Conservation (phyloP, 2,888 invertebrate genomes). For the Eupithecia pulchellata region DNA sequence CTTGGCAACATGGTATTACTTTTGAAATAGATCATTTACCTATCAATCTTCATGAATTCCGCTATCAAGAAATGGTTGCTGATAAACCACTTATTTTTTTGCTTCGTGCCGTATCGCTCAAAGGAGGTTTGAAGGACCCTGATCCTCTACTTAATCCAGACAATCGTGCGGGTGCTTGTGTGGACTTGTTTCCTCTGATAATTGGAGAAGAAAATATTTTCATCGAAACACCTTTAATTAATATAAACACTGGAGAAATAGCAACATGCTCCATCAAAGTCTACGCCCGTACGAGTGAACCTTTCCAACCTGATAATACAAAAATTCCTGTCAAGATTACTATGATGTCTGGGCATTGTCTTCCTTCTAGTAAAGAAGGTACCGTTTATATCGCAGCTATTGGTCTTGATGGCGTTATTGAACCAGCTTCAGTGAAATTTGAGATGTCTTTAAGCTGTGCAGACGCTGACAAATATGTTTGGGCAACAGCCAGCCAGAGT, state of each 20-base stretch:
- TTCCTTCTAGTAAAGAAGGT: constrained; percentile 68
- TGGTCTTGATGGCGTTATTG: constrained; percentile 60
- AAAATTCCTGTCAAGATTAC: constrained; percentile 65
- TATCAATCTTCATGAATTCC: constrained; percentile 61
- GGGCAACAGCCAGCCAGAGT: constrained; percentile 65
- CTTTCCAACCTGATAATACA: constrained; percentile 42
- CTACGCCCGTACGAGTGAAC: constrained; percentile 50
- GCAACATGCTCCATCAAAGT: constrained; percentile 60
- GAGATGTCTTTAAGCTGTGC: constrained; percentile 64
- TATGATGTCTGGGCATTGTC: constrained; percentile 73
- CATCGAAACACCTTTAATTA: constrained; percentile 55
- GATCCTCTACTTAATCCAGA: constrained; percentile 68
- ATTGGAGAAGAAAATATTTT: constrained; percentile 67
- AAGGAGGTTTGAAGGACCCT: constrained; percentile 60
- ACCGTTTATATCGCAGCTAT: constrained; percentile 70
- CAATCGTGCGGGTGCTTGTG: constrained; percentile 70
- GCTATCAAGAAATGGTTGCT: constrained; percentile 54
- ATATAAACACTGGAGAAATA: constrained; percentile 56
- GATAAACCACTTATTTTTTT: constrained; percentile 70
- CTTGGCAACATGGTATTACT: constrained; percentile 57
- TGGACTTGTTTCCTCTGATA: constrained; percentile 72
- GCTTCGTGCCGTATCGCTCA: constrained; percentile 59
- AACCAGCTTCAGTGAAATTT: constrained; percentile 60
- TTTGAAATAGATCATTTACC: constrained; percentile 52
- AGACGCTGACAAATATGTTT: constrained; percentile 63